phyloP scores from a whole-genome alignment of 1,140 invertebrate genomes.

The Anoplophora glabripennis region DNA sequence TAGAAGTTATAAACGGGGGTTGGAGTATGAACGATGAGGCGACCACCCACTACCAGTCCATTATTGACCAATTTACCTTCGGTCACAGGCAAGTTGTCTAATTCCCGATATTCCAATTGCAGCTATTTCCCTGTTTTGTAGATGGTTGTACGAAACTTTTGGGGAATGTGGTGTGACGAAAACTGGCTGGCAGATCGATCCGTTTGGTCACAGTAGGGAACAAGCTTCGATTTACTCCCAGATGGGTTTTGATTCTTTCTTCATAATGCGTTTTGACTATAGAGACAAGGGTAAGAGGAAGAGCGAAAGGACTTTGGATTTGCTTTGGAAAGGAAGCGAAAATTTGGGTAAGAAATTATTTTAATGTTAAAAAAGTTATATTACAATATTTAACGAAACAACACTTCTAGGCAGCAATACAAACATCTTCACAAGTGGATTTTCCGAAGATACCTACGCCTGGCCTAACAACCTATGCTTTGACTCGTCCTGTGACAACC shows the following conservation, averaged over 20 bases:
- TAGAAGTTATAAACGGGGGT: conserved; percentile 73
- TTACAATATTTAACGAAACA: neutral
- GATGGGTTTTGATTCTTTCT: conserved; percentile 71
- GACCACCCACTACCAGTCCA: conserved; percentile 72
- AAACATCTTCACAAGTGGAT: conserved; percentile 67
- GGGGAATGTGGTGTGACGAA: conserved; percentile 64
- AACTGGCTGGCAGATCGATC: conserved; percentile 74
- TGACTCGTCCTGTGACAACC: conserved; percentile 77
- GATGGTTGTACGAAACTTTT: conserved; percentile 55
- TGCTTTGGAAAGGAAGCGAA: conserved; percentile 72
- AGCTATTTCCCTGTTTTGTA: conserved; percentile 9
- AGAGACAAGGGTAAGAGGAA: conserved; percentile 65
- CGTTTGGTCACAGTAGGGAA: conserved; percentile 73
- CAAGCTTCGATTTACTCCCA: conserved; percentile 68
- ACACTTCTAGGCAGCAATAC: conserved; percentile 49
- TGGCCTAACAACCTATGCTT: conserved; percentile 88
- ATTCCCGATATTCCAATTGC: too few species aligned
- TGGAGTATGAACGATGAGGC: conserved; percentile 86
- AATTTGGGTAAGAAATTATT: conserved; percentile 48
- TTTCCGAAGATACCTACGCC: conserved; percentile 74
- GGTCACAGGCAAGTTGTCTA: conserved; percentile 52
- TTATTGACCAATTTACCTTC: conserved; percentile 81
- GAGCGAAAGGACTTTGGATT: conserved; percentile 67
- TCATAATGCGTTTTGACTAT: conserved; percentile 74
- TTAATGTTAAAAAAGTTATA: neutral